These are phyloP conservation scores for Cossypha niveicapilla DNA, from an alignment of 2,797 vertebrate genomes.

Conservation along the genomic window DNA sequence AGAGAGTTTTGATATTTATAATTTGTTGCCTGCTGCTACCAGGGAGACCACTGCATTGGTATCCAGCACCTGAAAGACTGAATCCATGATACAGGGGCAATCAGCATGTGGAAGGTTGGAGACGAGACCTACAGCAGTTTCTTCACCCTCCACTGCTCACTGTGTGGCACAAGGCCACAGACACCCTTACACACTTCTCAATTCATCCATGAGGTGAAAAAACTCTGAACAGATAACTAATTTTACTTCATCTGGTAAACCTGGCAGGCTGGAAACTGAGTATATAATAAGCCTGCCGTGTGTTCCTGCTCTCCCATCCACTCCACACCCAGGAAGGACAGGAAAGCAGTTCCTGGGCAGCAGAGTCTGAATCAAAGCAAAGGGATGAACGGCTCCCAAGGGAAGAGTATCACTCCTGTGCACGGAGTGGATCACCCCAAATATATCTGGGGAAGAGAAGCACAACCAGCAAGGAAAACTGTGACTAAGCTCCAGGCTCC, in stretches of 20 bases:
- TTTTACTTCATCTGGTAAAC: not conserved
- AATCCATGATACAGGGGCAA: not conserved
- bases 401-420: accelerated
- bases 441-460: not conserved
- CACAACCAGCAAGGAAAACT: not conserved
- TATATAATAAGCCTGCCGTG: not conserved
- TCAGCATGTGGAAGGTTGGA: not conserved
- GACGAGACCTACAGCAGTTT: not conserved
- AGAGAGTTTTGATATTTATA: not conserved
- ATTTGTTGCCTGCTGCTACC: not conserved
- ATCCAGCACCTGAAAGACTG: not conserved
- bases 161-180: not conserved
- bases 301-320: not conserved
- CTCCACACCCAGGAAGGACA: accelerated
- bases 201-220: not conserved
- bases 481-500: not conserved
- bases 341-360: not conserved
- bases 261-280: not conserved
- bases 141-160: not conserved
- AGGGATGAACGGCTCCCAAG: accelerated
- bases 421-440: accelerated
- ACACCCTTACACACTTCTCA: not conserved
- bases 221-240: not conserved
- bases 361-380: not conserved
- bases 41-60: not conserved